Evolutionary conservation across 2,113 vertebrate genomes (phyloP).

Genomic region (Passer domesticus): DNA sequence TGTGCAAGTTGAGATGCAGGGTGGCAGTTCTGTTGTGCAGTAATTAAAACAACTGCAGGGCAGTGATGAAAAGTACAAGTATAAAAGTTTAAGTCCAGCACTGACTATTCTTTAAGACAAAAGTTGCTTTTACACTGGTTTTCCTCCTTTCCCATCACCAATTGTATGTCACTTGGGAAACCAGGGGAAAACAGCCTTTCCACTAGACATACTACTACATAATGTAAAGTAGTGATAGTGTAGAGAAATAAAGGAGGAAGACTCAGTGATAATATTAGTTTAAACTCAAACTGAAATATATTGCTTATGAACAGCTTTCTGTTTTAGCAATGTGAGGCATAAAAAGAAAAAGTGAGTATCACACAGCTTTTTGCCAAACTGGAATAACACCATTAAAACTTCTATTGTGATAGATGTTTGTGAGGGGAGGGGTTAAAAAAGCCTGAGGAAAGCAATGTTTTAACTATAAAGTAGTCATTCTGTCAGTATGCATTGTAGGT

Average conservation of each 20-base stretch:
- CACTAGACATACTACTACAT: accelerated
- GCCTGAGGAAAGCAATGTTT: not conserved
- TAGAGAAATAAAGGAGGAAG: not conserved
- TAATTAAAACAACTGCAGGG: not conserved
- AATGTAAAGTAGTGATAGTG: not conserved
- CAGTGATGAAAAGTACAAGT: not conserved
- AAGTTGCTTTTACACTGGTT: not conserved
- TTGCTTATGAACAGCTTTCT: not conserved
- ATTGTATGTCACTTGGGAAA: accelerated
- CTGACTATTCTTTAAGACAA: not conserved
- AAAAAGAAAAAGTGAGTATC: not conserved
- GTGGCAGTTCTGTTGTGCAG: not conserved
- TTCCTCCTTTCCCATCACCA: not conserved
- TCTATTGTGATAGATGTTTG: not conserved
- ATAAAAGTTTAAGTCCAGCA: not conserved
- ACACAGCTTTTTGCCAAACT: not conserved
- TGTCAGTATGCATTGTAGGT: not conserved
- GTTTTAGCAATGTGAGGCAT: not conserved
- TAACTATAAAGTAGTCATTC: not conserved
- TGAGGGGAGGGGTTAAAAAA: not conserved
- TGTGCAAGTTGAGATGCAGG: not conserved
- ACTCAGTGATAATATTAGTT: not conserved
- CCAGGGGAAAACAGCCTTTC: not conserved
- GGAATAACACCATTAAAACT: not conserved
- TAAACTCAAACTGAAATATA: not conserved